A percentile compares a stretch with the other conserved stretches of the same genome.
These are phyloP conservation scores for Drosophila mulleri DNA, from an alignment of 2,888 invertebrate genomes.

Conservation along the genomic window DNA sequence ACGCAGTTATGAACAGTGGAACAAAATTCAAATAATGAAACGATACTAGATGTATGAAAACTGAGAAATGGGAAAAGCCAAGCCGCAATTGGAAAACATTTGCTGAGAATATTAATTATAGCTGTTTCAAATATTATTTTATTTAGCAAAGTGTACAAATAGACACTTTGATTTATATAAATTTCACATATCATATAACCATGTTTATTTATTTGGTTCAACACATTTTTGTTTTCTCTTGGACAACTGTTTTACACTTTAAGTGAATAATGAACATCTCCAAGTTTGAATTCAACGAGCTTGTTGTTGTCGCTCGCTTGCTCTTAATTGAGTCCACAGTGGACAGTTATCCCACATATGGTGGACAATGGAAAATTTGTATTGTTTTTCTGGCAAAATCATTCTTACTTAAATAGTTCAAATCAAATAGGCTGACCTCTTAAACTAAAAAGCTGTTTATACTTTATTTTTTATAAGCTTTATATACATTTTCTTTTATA, in stretches of 20 bases:
- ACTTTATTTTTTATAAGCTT: background rate
- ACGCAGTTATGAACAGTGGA: constrained; percentile 47
- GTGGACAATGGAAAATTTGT: constrained; percentile 10
- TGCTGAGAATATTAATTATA: background rate
- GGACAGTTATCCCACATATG: constrained; percentile 51
- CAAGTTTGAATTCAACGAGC: constrained; percentile 25
- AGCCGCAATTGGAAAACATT: background rate
- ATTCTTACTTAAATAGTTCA: constrained; percentile 1
- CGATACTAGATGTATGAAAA: background rate
- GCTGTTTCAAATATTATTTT: background rate
- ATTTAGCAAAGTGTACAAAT: background rate
- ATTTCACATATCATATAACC: background rate
- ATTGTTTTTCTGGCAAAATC: constrained; percentile 1
- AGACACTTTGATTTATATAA: background rate
- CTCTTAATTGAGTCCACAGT: constrained; percentile 69
- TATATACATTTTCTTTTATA: background rate
- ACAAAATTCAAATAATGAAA: constrained; percentile 1
- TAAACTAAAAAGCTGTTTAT: background rate
- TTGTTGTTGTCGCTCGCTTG: constrained; percentile 37
- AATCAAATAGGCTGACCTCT: background rate
- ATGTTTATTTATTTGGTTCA: background rate
- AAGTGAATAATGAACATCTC: constrained; percentile 43
- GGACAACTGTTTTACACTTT: constrained; percentile 50
- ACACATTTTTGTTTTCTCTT: constrained; percentile 1
- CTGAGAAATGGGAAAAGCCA: background rate